These are phyloP conservation scores for Vesta saturnalis DNA, from an alignment of 2,888 invertebrate species.

Conservation along the genomic window DNA sequence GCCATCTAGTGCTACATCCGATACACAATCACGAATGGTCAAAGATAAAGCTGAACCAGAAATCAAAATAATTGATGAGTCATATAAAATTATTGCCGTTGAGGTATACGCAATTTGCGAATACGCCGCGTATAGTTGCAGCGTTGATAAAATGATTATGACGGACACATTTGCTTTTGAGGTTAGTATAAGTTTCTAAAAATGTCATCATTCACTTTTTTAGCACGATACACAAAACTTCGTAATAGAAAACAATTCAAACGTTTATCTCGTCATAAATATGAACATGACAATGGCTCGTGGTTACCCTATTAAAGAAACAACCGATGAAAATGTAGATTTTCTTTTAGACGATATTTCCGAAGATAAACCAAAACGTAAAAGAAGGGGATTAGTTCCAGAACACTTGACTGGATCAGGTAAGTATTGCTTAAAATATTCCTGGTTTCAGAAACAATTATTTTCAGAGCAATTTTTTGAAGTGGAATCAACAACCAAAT, in stretches of 20 bases:
- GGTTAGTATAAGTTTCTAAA: conserved; percentile 49
- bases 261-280: conserved; percentile 47
- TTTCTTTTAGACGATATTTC: background rate
- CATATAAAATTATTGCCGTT: conserved; percentile 59
- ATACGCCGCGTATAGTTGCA: conserved; percentile 64
- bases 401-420: conserved; percentile 35
- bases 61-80: conserved; percentile 49
- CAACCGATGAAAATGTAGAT: too few relatives aligned
- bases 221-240: conserved; percentile 49
- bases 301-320: conserved; percentile 34
- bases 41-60: conserved; percentile 55
- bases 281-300: conserved; percentile 47
- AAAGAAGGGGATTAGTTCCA: conserved; percentile 11
- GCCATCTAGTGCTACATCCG: too few relatives aligned
- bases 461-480: conserved; percentile 39
- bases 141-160: conserved; percentile 61
- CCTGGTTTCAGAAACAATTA: background rate
- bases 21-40: conserved; percentile 51
- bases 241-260: conserved; percentile 50
- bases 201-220: background rate
- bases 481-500: conserved; percentile 20
- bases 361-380: background rate
- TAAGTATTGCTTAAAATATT: conserved; percentile 6
- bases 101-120: conserved; percentile 65
- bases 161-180: conserved; percentile 68